phyloP scores from a whole-genome alignment of 1,140 invertebrate genomes.

The Ylistrum balloti region DNA sequence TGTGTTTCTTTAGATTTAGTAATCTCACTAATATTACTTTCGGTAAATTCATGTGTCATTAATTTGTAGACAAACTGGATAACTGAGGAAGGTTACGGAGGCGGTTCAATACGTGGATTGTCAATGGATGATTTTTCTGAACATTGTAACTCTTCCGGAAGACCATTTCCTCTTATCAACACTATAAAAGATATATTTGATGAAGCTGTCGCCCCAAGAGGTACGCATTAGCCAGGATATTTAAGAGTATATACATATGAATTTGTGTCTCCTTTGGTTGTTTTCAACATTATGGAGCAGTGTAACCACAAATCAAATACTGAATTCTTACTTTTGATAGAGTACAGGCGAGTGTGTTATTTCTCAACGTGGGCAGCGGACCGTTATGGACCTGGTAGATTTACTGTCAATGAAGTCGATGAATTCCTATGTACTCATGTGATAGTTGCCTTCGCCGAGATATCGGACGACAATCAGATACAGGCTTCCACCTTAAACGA shows the following conservation, averaged over 20 bases:
- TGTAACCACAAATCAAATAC: background rate
- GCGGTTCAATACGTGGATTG: background rate
- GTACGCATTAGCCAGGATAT: background rate
- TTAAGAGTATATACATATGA: no score
- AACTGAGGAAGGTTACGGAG: background rate
- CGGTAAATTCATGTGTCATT: background rate
- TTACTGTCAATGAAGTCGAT: conserved; percentile 93
- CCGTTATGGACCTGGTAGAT: conserved; percentile 92
- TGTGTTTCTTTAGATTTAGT: no score
- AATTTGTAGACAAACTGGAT: background rate
- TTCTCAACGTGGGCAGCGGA: conserved; percentile 96
- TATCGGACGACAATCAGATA: background rate
- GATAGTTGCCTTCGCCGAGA: conserved; percentile 94
- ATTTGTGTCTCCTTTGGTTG: no score
- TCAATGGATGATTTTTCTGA: background rate
- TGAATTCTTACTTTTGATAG: background rate
- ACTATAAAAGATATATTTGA: background rate
- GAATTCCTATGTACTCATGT: conserved; percentile 94
- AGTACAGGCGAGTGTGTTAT: conserved; percentile 88
- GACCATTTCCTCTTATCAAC: background rate
- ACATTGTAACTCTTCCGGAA: background rate
- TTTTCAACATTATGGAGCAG: no score
- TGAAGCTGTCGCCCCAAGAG: background rate
- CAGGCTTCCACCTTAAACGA: no score
- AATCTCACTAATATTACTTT: no score